Percentiles rank a stretch among this genome's conserved stretches.
phyloP scores from a whole-genome alignment of 2,888 invertebrate species.

The Anticlea derivata region DNA sequence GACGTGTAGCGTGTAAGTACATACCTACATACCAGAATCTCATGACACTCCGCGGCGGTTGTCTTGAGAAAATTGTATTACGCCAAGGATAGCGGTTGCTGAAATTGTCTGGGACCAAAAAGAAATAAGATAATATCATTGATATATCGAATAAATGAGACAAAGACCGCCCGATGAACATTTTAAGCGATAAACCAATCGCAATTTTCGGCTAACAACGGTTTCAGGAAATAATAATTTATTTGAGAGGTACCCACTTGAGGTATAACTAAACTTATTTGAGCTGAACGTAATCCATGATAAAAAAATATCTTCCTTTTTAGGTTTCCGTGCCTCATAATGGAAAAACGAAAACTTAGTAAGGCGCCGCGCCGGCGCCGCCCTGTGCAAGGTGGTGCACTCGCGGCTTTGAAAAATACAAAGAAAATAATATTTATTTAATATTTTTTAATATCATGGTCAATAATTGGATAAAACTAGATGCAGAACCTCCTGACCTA shows the following conservation, averaged over 20 bases:
- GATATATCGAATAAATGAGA: constrained; percentile 50
- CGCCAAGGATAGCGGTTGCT: constrained; percentile 49
- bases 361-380: no score
- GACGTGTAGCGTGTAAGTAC: constrained; percentile 34
- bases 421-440: no score
- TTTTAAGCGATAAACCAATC: constrained; percentile 29
- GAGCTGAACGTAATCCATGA: not conserved
- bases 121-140: constrained; percentile 58
- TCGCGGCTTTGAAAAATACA: no score
- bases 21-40: constrained; percentile 42
- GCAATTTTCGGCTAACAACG: constrained; percentile 1
- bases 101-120: constrained; percentile 60
- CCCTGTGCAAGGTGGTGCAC: no score
- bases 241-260: not conserved
- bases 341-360: no score
- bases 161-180: constrained; percentile 43
- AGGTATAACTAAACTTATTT: constrained; percentile 5
- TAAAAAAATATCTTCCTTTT: not conserved
- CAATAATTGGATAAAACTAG: no score
- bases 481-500: no score
- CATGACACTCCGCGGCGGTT: constrained; percentile 49
- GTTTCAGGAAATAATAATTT: constrained; percentile 1
- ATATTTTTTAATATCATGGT: no score
- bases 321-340: no score
- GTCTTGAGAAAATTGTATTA: constrained; percentile 61